Evolutionary conservation across 2,888 invertebrate species (phyloP), one percentile per base, ranked within the genome.

Genomic region (Agrilus mali): DNA sequence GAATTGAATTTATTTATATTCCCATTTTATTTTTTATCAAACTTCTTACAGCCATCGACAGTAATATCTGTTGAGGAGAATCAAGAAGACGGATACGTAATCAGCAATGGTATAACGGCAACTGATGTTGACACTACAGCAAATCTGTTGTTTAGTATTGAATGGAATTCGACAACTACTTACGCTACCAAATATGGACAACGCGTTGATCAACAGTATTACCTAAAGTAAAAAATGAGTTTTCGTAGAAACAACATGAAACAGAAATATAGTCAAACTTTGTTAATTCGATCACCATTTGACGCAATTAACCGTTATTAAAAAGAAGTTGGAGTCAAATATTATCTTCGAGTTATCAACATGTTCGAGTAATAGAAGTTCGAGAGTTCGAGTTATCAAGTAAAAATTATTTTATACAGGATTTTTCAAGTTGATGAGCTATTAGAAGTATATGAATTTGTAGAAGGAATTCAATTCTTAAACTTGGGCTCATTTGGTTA

Each of bases 71-170:
- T 80, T 3, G 61, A 70, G 16, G 81, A 80, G 61, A 78, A 80
- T 54, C 67, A 69, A 1, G 57, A 61, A 1, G 58, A 59, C 7
- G 70, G 67, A 1, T 60, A 57, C 37, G 37, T 54, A 40, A 65
- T 79, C 33, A 63, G 65, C 0, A 50, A 61, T 1, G 61, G 64
- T 15, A 73, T 80, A 46, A 63, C 56, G 4, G 81, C 74, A 2
- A 70, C 65, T 0, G 81, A 79, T 61, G 71, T 72, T 0, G 82
- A 82, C 55, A 72, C 74, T 4, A 70, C 70, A 1, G 76, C 80
- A 0, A 52, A 69, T 10, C 60, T 82, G 33, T 52, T 54, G 31
- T 78, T 80, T 52, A 64, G 65, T 36, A 80, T 82, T 33, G 64
- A 75, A 49, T 82, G 81, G 81, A 56, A 64, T 0, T 58, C 64